Evolutionary conservation across 2,113 vertebrate species (phyloP), one percentile per base, ranked within the genome.

Genomic region (Catharus minimus): DNA sequence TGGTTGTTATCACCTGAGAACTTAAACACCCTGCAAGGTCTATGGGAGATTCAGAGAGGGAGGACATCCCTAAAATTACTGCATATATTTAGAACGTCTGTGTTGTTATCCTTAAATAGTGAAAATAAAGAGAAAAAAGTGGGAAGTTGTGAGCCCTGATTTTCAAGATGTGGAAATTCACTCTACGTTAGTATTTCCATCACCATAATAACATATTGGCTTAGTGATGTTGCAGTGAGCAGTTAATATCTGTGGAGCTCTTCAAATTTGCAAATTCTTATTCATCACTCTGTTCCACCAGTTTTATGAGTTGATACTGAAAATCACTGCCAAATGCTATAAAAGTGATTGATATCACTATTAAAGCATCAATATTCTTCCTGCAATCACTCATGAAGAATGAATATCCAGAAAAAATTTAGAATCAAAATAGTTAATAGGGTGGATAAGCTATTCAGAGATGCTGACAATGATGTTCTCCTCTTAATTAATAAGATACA

Each of bases 401-500:
- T 75, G 61, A 75, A 87, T 84, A 92, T 69, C 82, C 53, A 79
- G 52, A 84, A 89, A 95, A 93, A 95, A 26, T 43, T 92, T 80
- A 91, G 74, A 50, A 85, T 79, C 64, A 80, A 89, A 95, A 90
- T 66, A 86, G 66, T 66, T 94, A 84, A 87, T 61, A 90, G 21
- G 55, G n/a, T 84, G 36, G 8, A 52, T 89, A 76, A 69, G 91
- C 95, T 93, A 87, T 91, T 95, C 93, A 94, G 58, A 91, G 60
- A 82, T 14, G 32, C 50, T 95, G 80, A 79, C n/a, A 56, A 57
- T 89, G 52, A 90, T 89, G 81, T 82, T 69, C 58, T 96, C 26
- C 71, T 92, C 73, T 92, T 96, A 95, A 97, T 96, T 95, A 93
- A 94, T 93, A 92, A 92, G 67, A 88, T 83, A 36, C 46, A 75